Evolutionary conservation across 2,113 vertebrate species (phyloP).

Genomic region (Odocoileus virginianus): DNA sequence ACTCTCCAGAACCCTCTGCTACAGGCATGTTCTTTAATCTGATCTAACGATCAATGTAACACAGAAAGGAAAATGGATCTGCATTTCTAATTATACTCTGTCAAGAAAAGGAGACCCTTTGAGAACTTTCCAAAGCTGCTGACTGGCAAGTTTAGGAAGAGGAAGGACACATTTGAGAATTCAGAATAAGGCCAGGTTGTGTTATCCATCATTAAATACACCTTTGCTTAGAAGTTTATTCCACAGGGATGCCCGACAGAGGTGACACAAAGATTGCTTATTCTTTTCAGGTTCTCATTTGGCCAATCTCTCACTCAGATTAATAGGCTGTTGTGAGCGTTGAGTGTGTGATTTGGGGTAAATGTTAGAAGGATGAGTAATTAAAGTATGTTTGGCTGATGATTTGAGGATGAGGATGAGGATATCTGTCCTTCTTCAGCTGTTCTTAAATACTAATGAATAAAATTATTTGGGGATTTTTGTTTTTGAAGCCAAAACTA

Average conservation of each 20-base stretch:
- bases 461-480: not conserved
- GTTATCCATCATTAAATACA: not conserved
- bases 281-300: not conserved
- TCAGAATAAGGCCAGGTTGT: not conserved
- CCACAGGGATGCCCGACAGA: not conserved
- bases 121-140: not conserved
- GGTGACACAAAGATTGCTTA: not conserved
- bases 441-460: not conserved
- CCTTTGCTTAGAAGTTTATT: not conserved
- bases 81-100: not conserved
- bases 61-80: not conserved
- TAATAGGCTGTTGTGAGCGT: not conserved
- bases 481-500: conserved; percentile 8
- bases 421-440: not conserved
- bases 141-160: not conserved
- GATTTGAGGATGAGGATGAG: not conserved
- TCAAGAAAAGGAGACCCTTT: not conserved
- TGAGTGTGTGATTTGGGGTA: not conserved
- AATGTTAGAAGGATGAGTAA: not conserved
- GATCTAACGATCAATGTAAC: not conserved
- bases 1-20: not conserved
- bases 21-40: not conserved
- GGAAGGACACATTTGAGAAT: not conserved
- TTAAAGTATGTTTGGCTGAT: not conserved
- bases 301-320: not conserved